A percentile compares a stretch with the other conserved stretches of the same genome.
phyloP scores from a whole-genome alignment of 30 jellyfish, hydroid and myxozoan species.

The Hydra vulgaris region DNA sequence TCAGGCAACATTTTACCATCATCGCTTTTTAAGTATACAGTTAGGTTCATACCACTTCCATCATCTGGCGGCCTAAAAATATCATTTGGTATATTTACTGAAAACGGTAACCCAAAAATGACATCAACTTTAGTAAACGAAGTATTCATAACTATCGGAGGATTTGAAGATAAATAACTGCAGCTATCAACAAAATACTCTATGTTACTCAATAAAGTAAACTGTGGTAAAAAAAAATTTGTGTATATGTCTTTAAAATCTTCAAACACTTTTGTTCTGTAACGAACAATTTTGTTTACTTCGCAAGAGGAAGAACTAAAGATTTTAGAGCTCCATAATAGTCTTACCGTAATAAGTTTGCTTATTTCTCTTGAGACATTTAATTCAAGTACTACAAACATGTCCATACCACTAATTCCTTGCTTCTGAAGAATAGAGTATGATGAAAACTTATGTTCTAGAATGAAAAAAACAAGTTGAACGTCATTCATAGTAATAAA shows the following conservation, averaged over 20 bases:
- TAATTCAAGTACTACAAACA: neutral
- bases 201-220: slow-evolving; percentile 4
- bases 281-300: slow-evolving; percentile 21
- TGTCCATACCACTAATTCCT: slow-evolving; percentile 7
- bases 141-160: slow-evolving; percentile 31
- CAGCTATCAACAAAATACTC: slow-evolving; percentile 32
- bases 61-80: slow-evolving; percentile 47
- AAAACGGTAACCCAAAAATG: slow-evolving; percentile 32
- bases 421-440: slow-evolving; percentile 9
- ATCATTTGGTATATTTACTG: slow-evolving; percentile 27
- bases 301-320: slow-evolving; percentile 34
- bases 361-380: slow-evolving; percentile 25
- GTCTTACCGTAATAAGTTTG: slow-evolving; percentile 16
- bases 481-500: slow-evolving; percentile 27
- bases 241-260: slow-evolving; percentile 25
- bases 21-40: slow-evolving; percentile 10
- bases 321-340: slow-evolving; percentile 38
- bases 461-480: slow-evolving; percentile 38
- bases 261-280: slow-evolving; percentile 31
- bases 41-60: slow-evolving; percentile 50
- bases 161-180: slow-evolving; percentile 35
- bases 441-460: slow-evolving; percentile 2
- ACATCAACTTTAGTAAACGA: slow-evolving; percentile 11
- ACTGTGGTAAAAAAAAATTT: slow-evolving; percentile 38
- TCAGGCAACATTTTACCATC: slow-evolving; percentile 4